These are phyloP conservation scores for Chymomyza procnemis DNA, from an alignment of 2,888 invertebrate species.

Conservation along the genomic window DNA sequence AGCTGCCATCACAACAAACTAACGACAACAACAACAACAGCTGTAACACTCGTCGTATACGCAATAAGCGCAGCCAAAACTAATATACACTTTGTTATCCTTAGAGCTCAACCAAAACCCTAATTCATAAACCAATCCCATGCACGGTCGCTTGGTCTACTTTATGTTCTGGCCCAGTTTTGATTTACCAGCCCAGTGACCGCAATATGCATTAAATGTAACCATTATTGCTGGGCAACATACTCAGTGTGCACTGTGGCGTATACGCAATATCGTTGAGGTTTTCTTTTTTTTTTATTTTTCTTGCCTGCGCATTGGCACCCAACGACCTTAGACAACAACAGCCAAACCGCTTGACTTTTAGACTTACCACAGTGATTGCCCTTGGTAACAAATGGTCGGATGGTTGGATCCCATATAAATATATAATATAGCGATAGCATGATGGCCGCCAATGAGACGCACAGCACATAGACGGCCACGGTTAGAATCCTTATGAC, in stretches of 20 bases:
- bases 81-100: background rate
- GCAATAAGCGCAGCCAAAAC: background rate
- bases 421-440: conserved; percentile 95
- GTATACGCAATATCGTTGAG: background rate
- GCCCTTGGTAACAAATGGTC: conserved; percentile 78
- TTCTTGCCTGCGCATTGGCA: background rate
- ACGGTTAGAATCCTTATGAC: conserved; percentile 94
- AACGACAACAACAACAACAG: conserved; percentile 5
- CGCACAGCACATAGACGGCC: conserved; percentile 94
- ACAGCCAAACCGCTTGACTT: background rate
- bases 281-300: too few species aligned
- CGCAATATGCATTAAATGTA: background rate
- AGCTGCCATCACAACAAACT: conserved; percentile 50
- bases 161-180: conserved; percentile 35
- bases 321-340: background rate
- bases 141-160: conserved; percentile 25
- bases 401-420: conserved; percentile 90
- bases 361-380: conserved; percentile 77
- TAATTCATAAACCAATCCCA: background rate
- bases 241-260: background rate
- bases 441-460: conserved; percentile 95
- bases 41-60: background rate
- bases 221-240: background rate
- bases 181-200: conserved; percentile 21
- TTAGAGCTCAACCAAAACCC: background rate